Evolutionary conservation across 2,113 vertebrate genomes (phyloP).

Genomic region (Ameiurus melas): DNA sequence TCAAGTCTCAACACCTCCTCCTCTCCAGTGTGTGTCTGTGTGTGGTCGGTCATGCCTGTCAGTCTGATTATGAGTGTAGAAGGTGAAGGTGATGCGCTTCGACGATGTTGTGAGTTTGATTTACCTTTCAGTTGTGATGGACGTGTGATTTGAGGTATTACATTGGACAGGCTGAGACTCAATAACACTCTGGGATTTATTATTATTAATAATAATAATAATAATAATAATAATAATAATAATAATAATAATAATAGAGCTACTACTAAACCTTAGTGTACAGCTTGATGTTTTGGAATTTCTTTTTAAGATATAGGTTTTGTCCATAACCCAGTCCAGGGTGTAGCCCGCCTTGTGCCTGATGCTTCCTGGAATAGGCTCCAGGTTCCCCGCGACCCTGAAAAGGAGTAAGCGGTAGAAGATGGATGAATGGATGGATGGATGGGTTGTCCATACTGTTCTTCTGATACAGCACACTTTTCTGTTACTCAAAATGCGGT

Average conservation of each 20-base stretch:
- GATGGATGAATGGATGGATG: too few species aligned
- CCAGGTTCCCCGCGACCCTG: too few species aligned
- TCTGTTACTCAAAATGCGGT: background rate
- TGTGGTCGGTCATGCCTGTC: constrained; percentile 37
- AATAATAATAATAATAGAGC: background rate
- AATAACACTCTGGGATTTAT: background rate
- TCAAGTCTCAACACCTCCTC: background rate
- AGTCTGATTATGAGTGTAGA: constrained; percentile 21
- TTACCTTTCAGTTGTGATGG: constrained; percentile 20
- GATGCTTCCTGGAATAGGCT: too few species aligned
- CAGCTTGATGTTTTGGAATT: background rate
- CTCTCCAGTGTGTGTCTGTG: background rate
- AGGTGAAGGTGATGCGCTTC: constrained; percentile 32
- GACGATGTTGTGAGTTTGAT: constrained; percentile 12
- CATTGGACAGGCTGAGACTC: background rate
- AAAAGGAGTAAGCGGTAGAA: too few species aligned
- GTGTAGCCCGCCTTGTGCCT: too few species aligned
- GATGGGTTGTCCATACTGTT: background rate
- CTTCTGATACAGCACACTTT: background rate
- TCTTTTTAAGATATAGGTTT: background rate
- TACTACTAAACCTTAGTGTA: background rate
- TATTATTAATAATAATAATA: background rate
- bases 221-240: background rate
- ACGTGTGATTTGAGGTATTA: constrained; percentile 4
- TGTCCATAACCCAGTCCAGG: background rate